A percentile compares a stretch with the other conserved stretches of the same genome.
Conservation (phyloP, 1,140 invertebrate species). For the Drosophila persimilis region DNA sequence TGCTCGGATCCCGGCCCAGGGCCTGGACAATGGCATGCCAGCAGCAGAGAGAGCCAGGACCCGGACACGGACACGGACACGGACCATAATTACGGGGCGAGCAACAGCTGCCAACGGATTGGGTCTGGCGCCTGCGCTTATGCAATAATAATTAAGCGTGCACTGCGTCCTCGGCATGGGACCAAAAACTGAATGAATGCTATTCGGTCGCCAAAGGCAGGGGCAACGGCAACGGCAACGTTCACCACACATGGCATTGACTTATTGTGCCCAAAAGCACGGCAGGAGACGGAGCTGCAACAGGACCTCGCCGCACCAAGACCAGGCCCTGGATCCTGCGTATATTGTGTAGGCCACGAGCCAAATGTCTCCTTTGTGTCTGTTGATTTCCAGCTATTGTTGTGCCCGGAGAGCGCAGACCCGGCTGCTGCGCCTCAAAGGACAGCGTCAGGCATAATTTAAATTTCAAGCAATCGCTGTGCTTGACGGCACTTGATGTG, state of each 20-base stretch:
- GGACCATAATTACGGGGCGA: conserved; percentile 56
- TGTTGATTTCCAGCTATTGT: conserved; percentile 79
- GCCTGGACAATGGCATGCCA: conserved; percentile 45
- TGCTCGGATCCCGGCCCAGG: conserved; percentile 2
- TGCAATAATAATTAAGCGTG: conserved; percentile 77
- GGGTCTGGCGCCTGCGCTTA: conserved; percentile 59
- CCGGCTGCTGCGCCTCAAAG: conserved; percentile 34
- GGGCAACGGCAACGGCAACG: conserved; percentile 25
- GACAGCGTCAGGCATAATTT: conserved; percentile 71
- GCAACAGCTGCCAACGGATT: conserved; percentile 41
- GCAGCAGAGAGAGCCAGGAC: conserved; percentile 13
- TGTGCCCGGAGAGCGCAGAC: conserved; percentile 14
- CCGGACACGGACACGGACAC: conserved; percentile 11
- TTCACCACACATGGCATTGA: conserved; percentile 59
- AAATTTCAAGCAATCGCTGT: conserved; percentile 73
- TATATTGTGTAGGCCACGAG: conserved; percentile 43
- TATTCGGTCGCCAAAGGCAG: conserved; percentile 23
- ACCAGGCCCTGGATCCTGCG: conserved; percentile 1
- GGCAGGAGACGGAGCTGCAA: conserved; percentile 11
- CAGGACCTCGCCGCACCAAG: conserved; percentile 2
- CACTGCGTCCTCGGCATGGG: conserved; percentile 27
- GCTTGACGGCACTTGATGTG: conserved; percentile 62
- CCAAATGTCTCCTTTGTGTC: conserved; percentile 67
- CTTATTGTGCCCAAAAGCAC: conserved; percentile 57
- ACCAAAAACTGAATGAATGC: conserved; percentile 34